Percentiles rank a stretch among this genome's conserved stretches.
These are phyloP conservation scores for Mesoclemmys tuberculata DNA, from an alignment of 2,113 vertebrate genomes.

Conservation along the genomic window DNA sequence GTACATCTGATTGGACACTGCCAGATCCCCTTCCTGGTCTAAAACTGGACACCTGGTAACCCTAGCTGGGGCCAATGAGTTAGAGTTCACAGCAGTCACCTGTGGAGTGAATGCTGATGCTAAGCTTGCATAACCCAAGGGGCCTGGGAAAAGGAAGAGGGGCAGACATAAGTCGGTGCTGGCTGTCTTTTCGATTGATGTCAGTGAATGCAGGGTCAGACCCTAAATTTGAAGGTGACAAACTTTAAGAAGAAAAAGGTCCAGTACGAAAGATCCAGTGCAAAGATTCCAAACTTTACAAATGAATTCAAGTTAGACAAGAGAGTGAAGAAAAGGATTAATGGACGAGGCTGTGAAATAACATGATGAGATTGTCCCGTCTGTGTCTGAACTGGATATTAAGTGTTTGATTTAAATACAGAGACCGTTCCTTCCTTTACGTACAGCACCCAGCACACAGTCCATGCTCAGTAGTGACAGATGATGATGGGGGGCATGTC, in stretches of 20 bases:
- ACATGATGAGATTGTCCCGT: accelerated
- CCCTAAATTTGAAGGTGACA: not conserved
- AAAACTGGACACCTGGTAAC: not conserved
- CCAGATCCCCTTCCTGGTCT: not conserved
- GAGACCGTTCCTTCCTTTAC: not conserved
- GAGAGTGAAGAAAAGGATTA: not conserved
- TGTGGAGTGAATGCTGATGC: not conserved
- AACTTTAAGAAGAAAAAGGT: not conserved
- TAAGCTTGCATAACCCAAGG: not conserved
- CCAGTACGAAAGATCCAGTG: not conserved
- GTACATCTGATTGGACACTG: not conserved
- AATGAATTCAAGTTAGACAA: not conserved
- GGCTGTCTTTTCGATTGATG: not conserved
- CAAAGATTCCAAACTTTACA: not conserved
- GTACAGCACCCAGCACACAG: not conserved
- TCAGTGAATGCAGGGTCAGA: not conserved
- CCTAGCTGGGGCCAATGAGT: not conserved
- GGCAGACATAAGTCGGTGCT: accelerated
- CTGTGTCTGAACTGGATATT: not conserved
- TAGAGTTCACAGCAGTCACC: not conserved
- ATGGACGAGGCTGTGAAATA: not conserved
- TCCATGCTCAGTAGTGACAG: not conserved
- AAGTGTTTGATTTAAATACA: not conserved
- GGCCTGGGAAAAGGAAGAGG: not conserved
- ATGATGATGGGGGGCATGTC: no score